Base-by-base conservation (phyloP, 2,888 invertebrate species). In the Hanleya hanleyi region DNA sequence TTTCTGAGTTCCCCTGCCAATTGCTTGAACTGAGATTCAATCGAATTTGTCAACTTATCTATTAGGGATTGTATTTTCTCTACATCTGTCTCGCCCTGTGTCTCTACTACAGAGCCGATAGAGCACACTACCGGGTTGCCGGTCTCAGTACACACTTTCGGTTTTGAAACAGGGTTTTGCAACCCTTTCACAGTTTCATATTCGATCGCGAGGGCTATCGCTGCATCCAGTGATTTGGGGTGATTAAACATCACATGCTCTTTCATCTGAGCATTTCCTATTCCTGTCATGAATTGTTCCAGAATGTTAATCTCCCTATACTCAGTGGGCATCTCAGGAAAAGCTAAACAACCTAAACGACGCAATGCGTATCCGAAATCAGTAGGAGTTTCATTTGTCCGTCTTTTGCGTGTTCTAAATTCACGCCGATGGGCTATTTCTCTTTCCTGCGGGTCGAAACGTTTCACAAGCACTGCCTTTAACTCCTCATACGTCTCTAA, bases 181-280 rank as follows among this genome's bases (percentile, higher is more conserved):
- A n/a, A n/a, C n/a, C n/a, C n/a, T n/a, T 67, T 67, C 18, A 49
- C 49, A 22, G 67, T 36, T 50, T 67, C 67, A 32, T 67, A 49
- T 32, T 67, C 49, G 1, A 67, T 37, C 22, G 50, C 51, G 18
- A 12, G 22, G 7, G 62, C 62, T 32, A 62, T 62, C 5, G 62
- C 62, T 29, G 62, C 26, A 12, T 62, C 33, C 22, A 62, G 22
- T 7, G 62, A 7, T 7, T 22, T 22, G 15, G 62, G 62, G 26
- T 33, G 33, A 7, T 35, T 7, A 33, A 62, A 62, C 36, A 33
- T 32, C 7, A 62, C 33, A 62, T 62, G 62, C 32, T 62, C 36
- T 32, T 15, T 7, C 26, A 62, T 7, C 7, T 62, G 32, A 12
- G 36, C 51, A 32, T 9, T 9, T 9, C 29, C 33, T 22, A 12